These are phyloP conservation scores for Neodiprion lecontei DNA, from an alignment of 1,140 invertebrate species.

Conservation along the genomic window DNA sequence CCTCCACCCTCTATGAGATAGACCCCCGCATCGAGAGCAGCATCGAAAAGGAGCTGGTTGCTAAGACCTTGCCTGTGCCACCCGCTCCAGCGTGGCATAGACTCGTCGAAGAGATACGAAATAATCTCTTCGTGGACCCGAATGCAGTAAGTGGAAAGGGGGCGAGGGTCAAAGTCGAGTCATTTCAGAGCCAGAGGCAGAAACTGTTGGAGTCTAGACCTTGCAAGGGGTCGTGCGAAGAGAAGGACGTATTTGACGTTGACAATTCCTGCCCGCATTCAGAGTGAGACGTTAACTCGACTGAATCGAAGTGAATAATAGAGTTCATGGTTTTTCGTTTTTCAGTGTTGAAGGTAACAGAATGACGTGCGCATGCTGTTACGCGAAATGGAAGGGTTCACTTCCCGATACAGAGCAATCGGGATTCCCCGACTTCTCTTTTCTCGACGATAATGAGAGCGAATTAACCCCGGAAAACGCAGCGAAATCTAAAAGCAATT, in stretches of 20 bases:
- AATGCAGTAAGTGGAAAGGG: not conserved
- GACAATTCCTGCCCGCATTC: not conserved
- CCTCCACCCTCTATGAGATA: constrained; percentile 26
- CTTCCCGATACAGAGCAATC: not conserved
- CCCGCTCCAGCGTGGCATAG: constrained; percentile 13
- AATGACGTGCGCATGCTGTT: not conserved
- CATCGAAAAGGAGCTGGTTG: constrained; percentile 29
- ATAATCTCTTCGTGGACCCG: constrained; percentile 27
- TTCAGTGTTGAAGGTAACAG: not conserved
- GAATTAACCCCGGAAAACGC: not conserved
- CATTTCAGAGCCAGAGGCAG: not conserved
- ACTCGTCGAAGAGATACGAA: constrained; percentile 30
- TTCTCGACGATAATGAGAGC: not conserved
- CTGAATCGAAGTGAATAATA: not conserved
- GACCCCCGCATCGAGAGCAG: constrained; percentile 25
- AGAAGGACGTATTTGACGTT: constrained; percentile 11
- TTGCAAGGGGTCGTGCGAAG: not conserved
- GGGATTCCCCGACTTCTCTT: not conserved
- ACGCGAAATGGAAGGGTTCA: constrained; percentile 2
- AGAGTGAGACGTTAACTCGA: not conserved
- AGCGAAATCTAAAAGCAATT: no score
- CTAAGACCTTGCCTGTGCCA: constrained; percentile 30
- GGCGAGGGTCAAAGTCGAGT: not conserved
- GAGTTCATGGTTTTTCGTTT: not conserved
- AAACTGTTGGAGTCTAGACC: not conserved